phyloP scores from a whole-genome alignment of 2,113 vertebrate species.

The Lanius ludovicianus region DNA sequence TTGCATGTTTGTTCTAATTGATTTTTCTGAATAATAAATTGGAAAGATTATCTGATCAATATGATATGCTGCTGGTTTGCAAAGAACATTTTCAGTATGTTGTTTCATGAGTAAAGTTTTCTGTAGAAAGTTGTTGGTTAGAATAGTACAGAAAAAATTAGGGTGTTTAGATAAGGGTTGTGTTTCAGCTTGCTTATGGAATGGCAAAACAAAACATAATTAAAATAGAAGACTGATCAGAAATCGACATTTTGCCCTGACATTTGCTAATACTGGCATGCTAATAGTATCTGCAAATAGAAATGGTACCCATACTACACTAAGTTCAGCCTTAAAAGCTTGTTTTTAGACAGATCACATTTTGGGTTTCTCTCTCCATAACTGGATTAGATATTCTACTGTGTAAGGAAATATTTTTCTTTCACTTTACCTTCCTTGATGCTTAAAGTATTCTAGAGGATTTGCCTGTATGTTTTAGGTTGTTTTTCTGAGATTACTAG shows the following conservation, averaged over 20 bases:
- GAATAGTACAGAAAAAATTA: not conserved
- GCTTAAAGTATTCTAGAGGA: not conserved
- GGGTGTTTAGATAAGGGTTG: not conserved
- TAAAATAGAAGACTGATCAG: not conserved
- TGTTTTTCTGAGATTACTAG: not conserved
- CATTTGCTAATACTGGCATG: not conserved
- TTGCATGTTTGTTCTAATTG: not conserved
- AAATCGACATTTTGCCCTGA: not conserved
- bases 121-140: not conserved
- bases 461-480: not conserved
- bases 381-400: not conserved
- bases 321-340: not conserved
- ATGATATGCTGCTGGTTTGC: not conserved
- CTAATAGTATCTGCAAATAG: not conserved
- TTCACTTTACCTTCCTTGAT: not conserved
- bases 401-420: not conserved
- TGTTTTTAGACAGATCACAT: not conserved
- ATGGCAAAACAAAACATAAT: not conserved
- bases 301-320: not conserved
- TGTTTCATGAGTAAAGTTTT: not conserved
- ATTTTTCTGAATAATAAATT: not conserved
- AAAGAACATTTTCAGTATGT: not conserved
- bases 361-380: not conserved
- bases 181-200: not conserved
- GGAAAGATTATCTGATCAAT: not conserved